A percentile compares a stretch with the other conserved stretches of the same genome.
phyloP scores from a whole-genome alignment of 2,888 invertebrate species.

The Saturnia japonica region DNA sequence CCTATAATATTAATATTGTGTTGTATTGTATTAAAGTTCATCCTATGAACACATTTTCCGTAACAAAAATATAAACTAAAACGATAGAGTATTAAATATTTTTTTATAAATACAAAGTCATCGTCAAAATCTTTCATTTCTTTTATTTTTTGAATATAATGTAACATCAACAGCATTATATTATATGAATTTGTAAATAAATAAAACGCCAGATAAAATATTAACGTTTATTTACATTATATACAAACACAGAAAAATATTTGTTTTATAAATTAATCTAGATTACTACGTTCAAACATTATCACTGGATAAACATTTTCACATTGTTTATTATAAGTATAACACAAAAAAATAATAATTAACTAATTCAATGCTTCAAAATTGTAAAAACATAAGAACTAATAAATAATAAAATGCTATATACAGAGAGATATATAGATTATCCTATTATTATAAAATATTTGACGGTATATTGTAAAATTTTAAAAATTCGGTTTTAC shows the following conservation, averaged over 20 bases:
- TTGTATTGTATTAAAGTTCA: no score
- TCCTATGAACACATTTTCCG: no score
- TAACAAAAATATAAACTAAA: no score
- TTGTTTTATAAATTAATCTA: conserved; percentile 24
- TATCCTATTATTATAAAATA: no score
- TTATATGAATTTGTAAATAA: not conserved
- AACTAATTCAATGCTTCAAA: not conserved
- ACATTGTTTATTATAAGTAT: not conserved
- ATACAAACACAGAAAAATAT: conserved; percentile 45
- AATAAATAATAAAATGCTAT: not conserved
- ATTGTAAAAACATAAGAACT: not conserved
- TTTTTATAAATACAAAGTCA: not conserved
- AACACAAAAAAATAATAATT: not conserved
- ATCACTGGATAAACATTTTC: not conserved
- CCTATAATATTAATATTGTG: no score
- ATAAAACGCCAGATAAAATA: conserved; percentile 22
- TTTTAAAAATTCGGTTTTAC: no score
- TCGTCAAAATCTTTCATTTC: not conserved
- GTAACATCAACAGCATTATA: not conserved
- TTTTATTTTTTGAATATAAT: not conserved
- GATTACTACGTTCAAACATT: not conserved
- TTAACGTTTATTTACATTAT: conserved; percentile 51
- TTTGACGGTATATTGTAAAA: no score
- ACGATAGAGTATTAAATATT: not conserved
- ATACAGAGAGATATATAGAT: not conserved